Conservation (phyloP, 1,140 invertebrate species). For the Zaprionus tsacasi region DNA sequence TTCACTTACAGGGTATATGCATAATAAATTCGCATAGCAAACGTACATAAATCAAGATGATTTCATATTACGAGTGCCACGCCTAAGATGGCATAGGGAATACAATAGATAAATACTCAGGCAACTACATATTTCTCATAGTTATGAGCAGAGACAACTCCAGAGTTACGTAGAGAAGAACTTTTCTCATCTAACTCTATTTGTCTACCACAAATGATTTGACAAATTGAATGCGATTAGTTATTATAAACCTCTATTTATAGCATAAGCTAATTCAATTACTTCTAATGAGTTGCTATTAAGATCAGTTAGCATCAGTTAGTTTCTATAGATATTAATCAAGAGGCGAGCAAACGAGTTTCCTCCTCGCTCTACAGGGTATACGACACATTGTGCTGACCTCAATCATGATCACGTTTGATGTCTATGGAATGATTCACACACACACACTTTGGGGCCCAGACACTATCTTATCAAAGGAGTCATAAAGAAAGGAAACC, state of each 20-base stretch:
- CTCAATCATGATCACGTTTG: slow-evolving; percentile 37
- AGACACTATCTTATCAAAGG: slow-evolving; percentile 48
- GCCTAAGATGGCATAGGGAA: not conserved
- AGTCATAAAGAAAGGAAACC: slow-evolving; percentile 25
- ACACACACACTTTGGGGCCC: slow-evolving; percentile 13
- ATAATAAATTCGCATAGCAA: not conserved
- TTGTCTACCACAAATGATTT: not conserved
- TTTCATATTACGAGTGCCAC: not conserved
- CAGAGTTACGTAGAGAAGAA: not conserved
- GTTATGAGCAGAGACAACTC: not conserved
- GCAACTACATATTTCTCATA: not conserved
- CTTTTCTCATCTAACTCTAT: not conserved
- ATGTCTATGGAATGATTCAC: slow-evolving; percentile 42
- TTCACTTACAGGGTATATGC: not conserved
- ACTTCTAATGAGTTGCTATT: not conserved
- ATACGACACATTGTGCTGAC: slow-evolving; percentile 39
- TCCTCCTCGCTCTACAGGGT: slow-evolving; percentile 26
- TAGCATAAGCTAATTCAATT: not conserved
- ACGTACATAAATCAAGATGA: not conserved
- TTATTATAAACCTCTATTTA: not conserved
- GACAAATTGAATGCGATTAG: not conserved
- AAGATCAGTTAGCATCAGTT: slow-evolving; percentile 4
- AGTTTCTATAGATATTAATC: not conserved
- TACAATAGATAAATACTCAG: not conserved
- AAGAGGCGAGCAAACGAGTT: slow-evolving; percentile 1